phyloP scores from a whole-genome alignment of 2,888 invertebrate species.

The Phymatocera aterrima region DNA sequence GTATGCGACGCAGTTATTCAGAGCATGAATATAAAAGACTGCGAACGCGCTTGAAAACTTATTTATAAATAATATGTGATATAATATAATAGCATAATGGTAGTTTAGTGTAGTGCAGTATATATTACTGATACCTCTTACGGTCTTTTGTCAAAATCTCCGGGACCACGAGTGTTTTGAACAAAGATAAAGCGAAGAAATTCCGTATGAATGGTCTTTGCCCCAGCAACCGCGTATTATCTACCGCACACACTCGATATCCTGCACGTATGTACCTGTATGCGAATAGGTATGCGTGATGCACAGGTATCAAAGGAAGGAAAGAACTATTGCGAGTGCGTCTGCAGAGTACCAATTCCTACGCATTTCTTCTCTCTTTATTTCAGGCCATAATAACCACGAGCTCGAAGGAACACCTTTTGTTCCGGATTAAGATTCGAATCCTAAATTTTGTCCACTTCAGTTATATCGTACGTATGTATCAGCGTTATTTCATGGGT shows the following conservation, averaged over 20 bases:
- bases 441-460: background rate
- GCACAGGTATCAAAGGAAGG: background rate
- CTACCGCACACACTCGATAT: background rate
- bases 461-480: too few species aligned
- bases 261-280: background rate
- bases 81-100: constrained; percentile 45
- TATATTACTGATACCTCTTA: constrained; percentile 46
- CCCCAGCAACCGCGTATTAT: constrained; percentile 32
- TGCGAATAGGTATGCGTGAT: background rate
- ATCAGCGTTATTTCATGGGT: background rate
- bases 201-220: constrained; percentile 28
- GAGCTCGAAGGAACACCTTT: background rate
- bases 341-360: background rate
- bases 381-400: background rate
- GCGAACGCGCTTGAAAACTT: constrained; percentile 39
- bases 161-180: constrained; percentile 41
- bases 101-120: constrained; percentile 45
- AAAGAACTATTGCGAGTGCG: constrained; percentile 27
- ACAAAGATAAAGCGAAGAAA: constrained; percentile 47
- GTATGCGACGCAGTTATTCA: constrained; percentile 29
- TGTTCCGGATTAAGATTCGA: constrained; percentile 20
- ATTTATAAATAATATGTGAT: constrained; percentile 46
- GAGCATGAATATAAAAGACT: constrained; percentile 27
- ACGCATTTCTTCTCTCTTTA: background rate
- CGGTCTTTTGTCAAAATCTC: constrained; percentile 41